A percentile compares a stretch with the other conserved stretches of the same genome.
phyloP scores from a whole-genome alignment of 2,888 invertebrate species.

The Callyntrura sp. region DNA sequence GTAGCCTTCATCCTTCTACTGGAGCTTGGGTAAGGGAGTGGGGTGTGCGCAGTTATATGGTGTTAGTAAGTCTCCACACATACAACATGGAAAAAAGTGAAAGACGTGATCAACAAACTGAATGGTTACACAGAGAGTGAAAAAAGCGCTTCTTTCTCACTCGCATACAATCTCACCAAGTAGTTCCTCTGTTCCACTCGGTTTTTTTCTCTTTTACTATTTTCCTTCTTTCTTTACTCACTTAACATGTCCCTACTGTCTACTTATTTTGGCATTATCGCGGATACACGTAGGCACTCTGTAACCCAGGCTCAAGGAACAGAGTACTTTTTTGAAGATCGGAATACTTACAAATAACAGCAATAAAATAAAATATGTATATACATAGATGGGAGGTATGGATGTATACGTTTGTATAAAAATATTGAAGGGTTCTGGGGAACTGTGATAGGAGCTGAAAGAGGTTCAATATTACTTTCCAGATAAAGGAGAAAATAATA shows the following conservation, averaged over 20 bases:
- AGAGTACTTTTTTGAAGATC: neutral
- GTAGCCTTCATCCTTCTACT: neutral
- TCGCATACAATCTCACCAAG: neutral
- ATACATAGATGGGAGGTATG: neutral
- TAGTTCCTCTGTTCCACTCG: neutral
- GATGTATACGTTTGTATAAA: neutral
- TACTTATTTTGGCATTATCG: constrained; percentile 39
- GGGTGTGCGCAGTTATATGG: neutral
- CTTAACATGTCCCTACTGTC: constrained; percentile 25
- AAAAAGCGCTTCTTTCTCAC: constrained; percentile 40
- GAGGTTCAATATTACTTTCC: neutral
- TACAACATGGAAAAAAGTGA: constrained; percentile 26
- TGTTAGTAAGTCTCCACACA: constrained; percentile 1
- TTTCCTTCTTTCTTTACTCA: neutral
- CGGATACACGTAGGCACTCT: neutral
- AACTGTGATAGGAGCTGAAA: no score
- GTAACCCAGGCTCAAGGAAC: neutral
- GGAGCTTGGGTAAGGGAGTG: neutral
- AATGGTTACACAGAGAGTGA: constrained; percentile 22
- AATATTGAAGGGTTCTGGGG: no score
- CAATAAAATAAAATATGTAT: no score
- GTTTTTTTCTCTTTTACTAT: neutral
- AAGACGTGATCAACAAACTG: constrained; percentile 74
- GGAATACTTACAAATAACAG: neutral
- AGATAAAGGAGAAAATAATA: neutral